Conservation (phyloP, 2,113 vertebrate genomes). For the Petroica traversi region DNA sequence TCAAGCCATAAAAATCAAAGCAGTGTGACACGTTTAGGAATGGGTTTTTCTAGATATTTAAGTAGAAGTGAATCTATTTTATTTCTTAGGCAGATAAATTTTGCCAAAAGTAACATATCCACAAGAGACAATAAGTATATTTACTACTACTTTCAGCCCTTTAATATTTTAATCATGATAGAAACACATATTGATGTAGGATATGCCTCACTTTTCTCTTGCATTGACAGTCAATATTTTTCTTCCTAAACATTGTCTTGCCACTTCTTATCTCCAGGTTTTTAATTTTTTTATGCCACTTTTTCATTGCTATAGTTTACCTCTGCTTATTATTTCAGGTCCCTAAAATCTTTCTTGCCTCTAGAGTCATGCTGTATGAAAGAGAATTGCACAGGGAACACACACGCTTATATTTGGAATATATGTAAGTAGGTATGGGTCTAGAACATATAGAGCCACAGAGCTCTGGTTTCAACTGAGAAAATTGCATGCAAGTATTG, state of each 20-base stretch:
- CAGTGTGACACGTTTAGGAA: background rate
- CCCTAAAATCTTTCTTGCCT: background rate
- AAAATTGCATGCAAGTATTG: background rate
- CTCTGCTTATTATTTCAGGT: background rate
- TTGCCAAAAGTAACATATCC: background rate
- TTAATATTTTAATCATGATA: background rate
- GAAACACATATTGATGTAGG: background rate
- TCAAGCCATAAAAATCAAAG: slow-evolving; percentile 43
- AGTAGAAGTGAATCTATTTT: background rate
- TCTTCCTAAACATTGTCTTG: background rate
- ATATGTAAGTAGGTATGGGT: no score
- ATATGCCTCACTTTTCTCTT: background rate
- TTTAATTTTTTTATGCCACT: no score
- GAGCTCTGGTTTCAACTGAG: background rate
- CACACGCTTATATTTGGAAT: background rate
- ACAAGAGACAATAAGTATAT: background rate
- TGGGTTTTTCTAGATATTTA: background rate
- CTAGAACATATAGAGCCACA: background rate
- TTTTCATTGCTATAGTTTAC: background rate
- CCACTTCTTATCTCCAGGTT: background rate
- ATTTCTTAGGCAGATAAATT: background rate
- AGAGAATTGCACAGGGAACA: background rate
- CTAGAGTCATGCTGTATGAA: background rate
- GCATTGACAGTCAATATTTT: background rate
- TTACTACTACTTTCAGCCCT: background rate